phyloP scores from a whole-genome alignment of 1,140 invertebrate genomes.

The Bursaphelenchus mucronatus region DNA sequence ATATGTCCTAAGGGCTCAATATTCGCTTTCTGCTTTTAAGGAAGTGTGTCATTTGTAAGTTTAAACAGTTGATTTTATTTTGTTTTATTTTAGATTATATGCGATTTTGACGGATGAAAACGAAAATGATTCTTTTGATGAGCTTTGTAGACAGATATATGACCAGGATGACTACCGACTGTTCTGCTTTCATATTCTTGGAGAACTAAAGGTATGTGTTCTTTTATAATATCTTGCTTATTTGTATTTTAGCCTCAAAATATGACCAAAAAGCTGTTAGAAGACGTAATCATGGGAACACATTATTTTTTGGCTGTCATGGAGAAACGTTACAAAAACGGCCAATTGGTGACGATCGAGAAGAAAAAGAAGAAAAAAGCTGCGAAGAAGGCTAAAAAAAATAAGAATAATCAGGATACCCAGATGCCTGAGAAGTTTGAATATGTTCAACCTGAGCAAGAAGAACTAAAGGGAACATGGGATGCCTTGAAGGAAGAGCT shows the following conservation, averaged over 20 bases:
- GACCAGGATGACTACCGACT: constrained; percentile 15
- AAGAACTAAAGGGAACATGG: constrained; percentile 1
- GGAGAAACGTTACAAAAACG: constrained; percentile 5
- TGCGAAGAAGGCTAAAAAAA: no score
- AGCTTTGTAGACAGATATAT: constrained; percentile 12
- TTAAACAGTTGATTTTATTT: background rate
- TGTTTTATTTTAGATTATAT: constrained; percentile 1
- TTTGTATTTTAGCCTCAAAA: no score
- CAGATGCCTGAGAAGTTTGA: no score
- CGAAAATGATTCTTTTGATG: constrained; percentile 12
- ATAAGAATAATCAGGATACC: no score
- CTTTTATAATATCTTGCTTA: no score
- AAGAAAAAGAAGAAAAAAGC: background rate
- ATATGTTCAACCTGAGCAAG: no score
- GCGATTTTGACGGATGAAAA: background rate
- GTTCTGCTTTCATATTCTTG: constrained; percentile 2
- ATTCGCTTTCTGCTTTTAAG: constrained; percentile 25
- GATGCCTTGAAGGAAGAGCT: background rate
- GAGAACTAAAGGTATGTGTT: background rate
- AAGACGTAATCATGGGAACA: constrained; percentile 7
- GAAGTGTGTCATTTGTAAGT: constrained; percentile 19
- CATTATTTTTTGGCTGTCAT: constrained; percentile 11
- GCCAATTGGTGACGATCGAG: background rate
- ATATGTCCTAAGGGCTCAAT: constrained; percentile 20
- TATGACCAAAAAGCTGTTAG: constrained; percentile 6